Evolutionary conservation across 2,888 invertebrate genomes (phyloP).

Genomic region (Rhaphigaster nebulosa): DNA sequence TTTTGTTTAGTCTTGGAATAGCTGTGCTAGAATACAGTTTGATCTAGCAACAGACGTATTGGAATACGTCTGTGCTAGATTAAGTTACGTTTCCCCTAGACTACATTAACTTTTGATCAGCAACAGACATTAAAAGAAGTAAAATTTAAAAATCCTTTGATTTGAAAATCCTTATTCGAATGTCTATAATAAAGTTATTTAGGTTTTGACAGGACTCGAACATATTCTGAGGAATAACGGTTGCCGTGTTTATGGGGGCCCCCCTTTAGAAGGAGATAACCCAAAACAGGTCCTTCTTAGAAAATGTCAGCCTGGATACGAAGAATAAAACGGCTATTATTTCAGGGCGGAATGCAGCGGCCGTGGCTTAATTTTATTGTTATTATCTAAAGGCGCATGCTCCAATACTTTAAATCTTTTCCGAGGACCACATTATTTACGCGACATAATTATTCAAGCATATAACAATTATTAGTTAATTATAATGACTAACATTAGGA

Average conservation of each 20-base stretch:
- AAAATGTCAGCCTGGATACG: neutral
- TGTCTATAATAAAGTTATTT: neutral
- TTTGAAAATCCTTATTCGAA: neutral
- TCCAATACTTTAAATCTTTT: neutral
- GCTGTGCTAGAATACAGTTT: no score
- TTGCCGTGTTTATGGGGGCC: neutral
- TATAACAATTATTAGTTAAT: neutral
- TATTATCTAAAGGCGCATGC: neutral
- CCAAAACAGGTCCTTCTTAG: neutral
- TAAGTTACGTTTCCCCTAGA: no score
- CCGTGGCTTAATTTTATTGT: neutral
- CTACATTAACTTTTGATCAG: no score
- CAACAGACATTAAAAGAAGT: no score
- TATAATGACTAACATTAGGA: neutral
- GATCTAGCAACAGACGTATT: no score
- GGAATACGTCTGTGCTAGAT: no score
- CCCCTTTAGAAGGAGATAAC: neutral
- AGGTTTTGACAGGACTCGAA: neutral
- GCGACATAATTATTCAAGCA: neutral
- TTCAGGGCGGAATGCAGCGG: neutral
- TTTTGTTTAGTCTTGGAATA: no score
- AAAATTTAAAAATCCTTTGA: no score
- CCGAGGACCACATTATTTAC: neutral
- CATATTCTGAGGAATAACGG: neutral
- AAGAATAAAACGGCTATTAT: constrained; percentile 9